Evolutionary conservation across 2,113 vertebrate species (phyloP).

Genomic region (Dissostichus mawsoni): DNA sequence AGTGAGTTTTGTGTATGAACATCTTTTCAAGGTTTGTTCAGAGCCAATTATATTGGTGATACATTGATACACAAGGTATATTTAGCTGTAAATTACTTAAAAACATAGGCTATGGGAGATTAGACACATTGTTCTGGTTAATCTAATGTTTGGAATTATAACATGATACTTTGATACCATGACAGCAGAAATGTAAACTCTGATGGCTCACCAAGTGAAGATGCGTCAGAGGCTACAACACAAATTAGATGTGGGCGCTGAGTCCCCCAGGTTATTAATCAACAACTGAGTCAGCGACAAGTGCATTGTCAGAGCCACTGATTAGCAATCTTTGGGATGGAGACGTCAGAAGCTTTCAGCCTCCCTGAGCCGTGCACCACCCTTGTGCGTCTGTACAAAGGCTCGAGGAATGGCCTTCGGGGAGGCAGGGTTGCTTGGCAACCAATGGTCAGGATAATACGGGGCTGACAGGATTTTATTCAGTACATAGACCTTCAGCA

Average conservation of each 20-base stretch:
- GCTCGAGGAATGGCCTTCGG: conserved; percentile 75
- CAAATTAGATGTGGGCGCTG: conserved; percentile 31
- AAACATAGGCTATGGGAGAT: background rate
- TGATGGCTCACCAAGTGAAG: background rate
- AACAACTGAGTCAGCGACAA: conserved; percentile 63
- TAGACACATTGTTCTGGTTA: background rate
- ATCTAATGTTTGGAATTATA: background rate
- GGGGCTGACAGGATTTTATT: conserved; percentile 74
- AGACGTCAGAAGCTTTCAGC: conserved; percentile 56
- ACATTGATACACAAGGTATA: background rate
- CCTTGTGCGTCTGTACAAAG: conserved; percentile 63
- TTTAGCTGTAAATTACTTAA: background rate
- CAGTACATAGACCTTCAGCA: conserved; percentile 70
- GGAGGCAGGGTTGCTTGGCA: conserved; percentile 84
- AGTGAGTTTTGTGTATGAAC: background rate
- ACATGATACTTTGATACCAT: background rate
- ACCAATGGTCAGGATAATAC: conserved; percentile 77
- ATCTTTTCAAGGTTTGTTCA: background rate
- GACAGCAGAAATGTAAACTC: conserved; percentile 5
- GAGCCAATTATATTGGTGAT: background rate
- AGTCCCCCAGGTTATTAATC: conserved; percentile 40
- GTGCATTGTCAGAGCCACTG: conserved; percentile 43
- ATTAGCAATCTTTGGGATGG: conserved; percentile 40
- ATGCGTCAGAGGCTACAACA: conserved; percentile 11
- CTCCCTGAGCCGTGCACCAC: conserved; percentile 61